A percentile compares a stretch with the other conserved stretches of the same genome.
These are phyloP conservation scores for Dreissena polymorpha DNA, from an alignment of 1,140 invertebrate species.

Conservation along the genomic window DNA sequence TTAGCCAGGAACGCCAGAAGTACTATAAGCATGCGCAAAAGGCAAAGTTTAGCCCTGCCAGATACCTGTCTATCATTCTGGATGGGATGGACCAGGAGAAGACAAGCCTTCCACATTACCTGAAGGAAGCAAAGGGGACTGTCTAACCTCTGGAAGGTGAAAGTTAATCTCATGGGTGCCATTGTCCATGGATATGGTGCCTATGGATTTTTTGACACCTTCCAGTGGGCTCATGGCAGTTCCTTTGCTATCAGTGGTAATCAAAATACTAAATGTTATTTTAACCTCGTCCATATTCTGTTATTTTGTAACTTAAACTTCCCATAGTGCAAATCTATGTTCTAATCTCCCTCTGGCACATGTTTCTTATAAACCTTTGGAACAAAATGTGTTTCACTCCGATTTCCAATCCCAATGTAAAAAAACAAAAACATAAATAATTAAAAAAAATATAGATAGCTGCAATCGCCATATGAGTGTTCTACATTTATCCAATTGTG, in stretches of 20 bases:
- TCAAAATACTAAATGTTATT: neutral
- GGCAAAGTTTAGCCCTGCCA: neutral
- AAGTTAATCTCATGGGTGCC: slow-evolving; percentile 13
- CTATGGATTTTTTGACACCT: slow-evolving; percentile 32
- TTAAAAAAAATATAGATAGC: too few relatives aligned
- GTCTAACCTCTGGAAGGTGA: slow-evolving; percentile 14
- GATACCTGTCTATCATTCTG: slow-evolving; percentile 6
- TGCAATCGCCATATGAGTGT: too few relatives aligned
- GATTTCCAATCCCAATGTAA: too few relatives aligned
- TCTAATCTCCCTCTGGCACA: too few relatives aligned
- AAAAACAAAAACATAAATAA: too few relatives aligned
- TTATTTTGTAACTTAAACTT: too few relatives aligned
- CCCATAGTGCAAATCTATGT: too few relatives aligned
- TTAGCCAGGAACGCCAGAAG: slow-evolving; percentile 10
- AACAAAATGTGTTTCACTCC: too few relatives aligned
- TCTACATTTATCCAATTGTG: too few relatives aligned
- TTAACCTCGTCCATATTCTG: too few relatives aligned
- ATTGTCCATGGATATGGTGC: slow-evolving; percentile 21
- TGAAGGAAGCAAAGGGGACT: neutral
- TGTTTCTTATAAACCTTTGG: too few relatives aligned
- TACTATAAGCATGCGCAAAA: slow-evolving; percentile 21
- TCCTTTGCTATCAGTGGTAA: slow-evolving; percentile 1
- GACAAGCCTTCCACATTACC: neutral
- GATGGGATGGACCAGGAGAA: slow-evolving; percentile 27
- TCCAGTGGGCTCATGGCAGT: slow-evolving; percentile 5